phyloP scores from a whole-genome alignment of 2,113 vertebrate species.

The Arothron firmamentum region DNA sequence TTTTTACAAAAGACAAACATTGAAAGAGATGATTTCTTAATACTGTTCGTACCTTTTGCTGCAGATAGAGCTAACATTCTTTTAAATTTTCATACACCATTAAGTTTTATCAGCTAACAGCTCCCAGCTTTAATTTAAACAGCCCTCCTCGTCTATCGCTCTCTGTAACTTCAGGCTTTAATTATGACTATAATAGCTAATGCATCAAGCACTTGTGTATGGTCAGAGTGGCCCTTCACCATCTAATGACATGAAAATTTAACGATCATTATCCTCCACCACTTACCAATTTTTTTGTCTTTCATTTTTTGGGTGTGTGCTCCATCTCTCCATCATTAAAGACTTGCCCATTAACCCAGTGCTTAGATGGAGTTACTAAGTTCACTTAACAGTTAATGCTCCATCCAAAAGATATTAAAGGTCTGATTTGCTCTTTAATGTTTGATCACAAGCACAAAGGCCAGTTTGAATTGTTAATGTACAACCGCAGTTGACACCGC shows the following conservation, averaged over 20 bases:
- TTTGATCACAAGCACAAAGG: slow-evolving; percentile 16
- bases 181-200: slow-evolving; percentile 47
- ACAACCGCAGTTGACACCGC: too few species aligned
- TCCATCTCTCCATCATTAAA: slow-evolving; percentile 24
- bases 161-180: slow-evolving; percentile 75
- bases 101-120: slow-evolving; percentile 64
- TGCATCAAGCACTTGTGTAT: slow-evolving; percentile 38
- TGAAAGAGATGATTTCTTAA: slow-evolving; percentile 11
- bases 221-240: slow-evolving; percentile 22
- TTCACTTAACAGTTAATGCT: slow-evolving; percentile 65
- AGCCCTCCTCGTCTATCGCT: slow-evolving; percentile 68
- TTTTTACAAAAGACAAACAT: neutral
- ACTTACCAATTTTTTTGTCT: slow-evolving; percentile 14
- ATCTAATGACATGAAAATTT: slow-evolving; percentile 48
- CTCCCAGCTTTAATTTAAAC: slow-evolving; percentile 57
- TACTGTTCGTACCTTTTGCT: neutral
- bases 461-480: too few species aligned
- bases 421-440: slow-evolving; percentile 52
- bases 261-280: slow-evolving; percentile 41
- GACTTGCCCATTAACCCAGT: slow-evolving; percentile 49
- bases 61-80: slow-evolving; percentile 26
- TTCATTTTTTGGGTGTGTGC: neutral
- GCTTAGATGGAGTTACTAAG: slow-evolving; percentile 57
- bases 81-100: slow-evolving; percentile 67
- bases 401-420: slow-evolving; percentile 64